Base-by-base conservation (phyloP, 2,888 invertebrate species). In the Plagodis pulveraria region DNA sequence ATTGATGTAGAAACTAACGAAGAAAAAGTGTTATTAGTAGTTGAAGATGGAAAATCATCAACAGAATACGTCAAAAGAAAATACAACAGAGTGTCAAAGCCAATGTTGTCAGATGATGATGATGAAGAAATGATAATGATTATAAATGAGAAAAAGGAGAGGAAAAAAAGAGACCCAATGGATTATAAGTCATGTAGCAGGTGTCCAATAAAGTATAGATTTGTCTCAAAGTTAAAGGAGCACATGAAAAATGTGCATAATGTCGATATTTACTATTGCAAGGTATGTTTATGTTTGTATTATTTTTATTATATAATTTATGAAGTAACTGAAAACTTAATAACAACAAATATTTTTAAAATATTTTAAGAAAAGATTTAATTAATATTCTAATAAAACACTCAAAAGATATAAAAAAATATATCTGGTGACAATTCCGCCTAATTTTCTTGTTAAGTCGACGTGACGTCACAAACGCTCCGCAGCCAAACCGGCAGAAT, bases 211-310 rank as follows among this genome's bases (percentile, higher is more conserved):
- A 81, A 80, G 47, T 91, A 91, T 50, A 83, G 88, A 61, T 91
- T 91, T 74, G 66, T 84, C 22, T 74, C 87, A 0, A 90, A 87
- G 70, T 65, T 91, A 38, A 87, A 84, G 42, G 78, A 82, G 6
- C 91, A 92, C 58, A 87, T 89, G 86, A 85, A 82, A 70, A 52
- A 42, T 5, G 80, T 78, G n/a, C 91, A 92, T 74, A 71, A 81
- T 51, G 67, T 84, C 47, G 75, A 78, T 58, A 68, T 91, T 5
- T 87, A 78, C 69, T 73, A 86, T 53, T 92, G 91, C 72, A 86
- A 87, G 83, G 91, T 91, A 50, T 33, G 35, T 44, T 10, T 4
- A 42, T 11, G 6, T 40, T 5, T 7, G 35, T 8, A 9, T 9
- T 32, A 32, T 41, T 41, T 6, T 41, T n/a, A 8, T n/a, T 6